phyloP scores from a whole-genome alignment of 2,113 vertebrate species.

The Clinocottus analis region DNA sequence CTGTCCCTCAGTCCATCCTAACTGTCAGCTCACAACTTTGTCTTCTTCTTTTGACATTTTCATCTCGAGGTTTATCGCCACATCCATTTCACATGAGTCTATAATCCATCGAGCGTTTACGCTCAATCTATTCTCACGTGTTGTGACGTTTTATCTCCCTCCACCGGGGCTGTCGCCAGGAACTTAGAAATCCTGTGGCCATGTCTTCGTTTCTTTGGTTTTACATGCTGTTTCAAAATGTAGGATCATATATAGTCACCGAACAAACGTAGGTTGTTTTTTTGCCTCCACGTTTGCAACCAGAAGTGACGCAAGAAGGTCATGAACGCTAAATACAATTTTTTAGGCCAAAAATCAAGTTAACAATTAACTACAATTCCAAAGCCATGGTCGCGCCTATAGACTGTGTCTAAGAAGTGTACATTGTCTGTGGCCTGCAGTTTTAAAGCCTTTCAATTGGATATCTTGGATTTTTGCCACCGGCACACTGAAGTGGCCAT shows the following conservation, averaged over 20 bases:
- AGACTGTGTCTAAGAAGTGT: too few relatives aligned
- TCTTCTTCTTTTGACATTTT: not conserved
- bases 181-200: too few relatives aligned
- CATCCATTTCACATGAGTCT: not conserved
- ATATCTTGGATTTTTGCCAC: not conserved
- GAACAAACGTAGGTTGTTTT: too few relatives aligned
- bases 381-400: too few relatives aligned
- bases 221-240: not conserved
- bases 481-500: not conserved
- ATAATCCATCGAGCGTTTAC: not conserved
- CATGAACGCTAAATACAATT: too few relatives aligned
- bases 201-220: not conserved
- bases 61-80: not conserved
- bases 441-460: too few relatives aligned
- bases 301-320: too few relatives aligned
- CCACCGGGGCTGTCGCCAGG: too few relatives aligned
- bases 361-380: too few relatives aligned
- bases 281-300: too few relatives aligned
- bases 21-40: slow-evolving; percentile 3
- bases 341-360: too few relatives aligned
- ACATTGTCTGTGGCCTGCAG: too few relatives aligned
- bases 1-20: slow-evolving; percentile 12
- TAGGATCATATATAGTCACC: not conserved
- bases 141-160: not conserved
- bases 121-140: not conserved